Conservation (phyloP, 2,797 vertebrate species). For the Rhabdophis nuchalis region DNA sequence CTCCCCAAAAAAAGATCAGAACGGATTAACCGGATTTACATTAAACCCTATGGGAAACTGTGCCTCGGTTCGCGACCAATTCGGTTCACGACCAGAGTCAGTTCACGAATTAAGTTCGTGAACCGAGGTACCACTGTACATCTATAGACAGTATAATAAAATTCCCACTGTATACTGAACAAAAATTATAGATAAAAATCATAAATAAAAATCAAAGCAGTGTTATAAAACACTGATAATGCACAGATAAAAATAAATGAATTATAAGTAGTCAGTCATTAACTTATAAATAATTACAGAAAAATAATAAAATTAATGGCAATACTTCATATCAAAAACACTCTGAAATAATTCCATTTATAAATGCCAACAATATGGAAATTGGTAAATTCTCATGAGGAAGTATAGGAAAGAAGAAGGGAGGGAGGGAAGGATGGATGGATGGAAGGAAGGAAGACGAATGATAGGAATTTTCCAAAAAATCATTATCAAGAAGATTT, state of each 20-base stretch:
- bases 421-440: neutral
- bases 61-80: no score
- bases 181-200: neutral
- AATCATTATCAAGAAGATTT: neutral
- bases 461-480: neutral
- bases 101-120: no score
- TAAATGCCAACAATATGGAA: neutral
- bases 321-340: neutral
- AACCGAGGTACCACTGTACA: no score
- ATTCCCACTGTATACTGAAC: neutral
- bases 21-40: no score
- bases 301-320: neutral
- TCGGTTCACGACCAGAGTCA: no score
- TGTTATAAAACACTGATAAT: neutral
- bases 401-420: neutral
- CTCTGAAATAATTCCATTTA: neutral
- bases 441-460: neutral
- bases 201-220: neutral
- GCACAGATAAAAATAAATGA: neutral
- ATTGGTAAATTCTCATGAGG: neutral
- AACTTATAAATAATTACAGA: neutral
- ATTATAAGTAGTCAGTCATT: neutral
- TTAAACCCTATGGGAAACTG: no score
- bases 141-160: neutral
- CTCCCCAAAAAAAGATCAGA: no score